phyloP scores from a whole-genome alignment of 2,888 invertebrate genomes.

The Syrista parreyssii region DNA sequence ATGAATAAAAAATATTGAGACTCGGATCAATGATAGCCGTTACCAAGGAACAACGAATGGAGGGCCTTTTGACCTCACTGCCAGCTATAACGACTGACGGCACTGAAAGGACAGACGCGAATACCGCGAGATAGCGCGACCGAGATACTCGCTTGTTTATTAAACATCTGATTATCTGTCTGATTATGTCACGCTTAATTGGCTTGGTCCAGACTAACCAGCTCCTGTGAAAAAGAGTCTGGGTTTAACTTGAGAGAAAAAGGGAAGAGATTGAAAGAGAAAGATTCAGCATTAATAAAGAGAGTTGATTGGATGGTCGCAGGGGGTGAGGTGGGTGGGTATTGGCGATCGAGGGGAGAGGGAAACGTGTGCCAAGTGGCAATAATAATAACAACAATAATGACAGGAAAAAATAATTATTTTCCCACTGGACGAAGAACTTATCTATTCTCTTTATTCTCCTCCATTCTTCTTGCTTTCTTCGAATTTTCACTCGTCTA shows the following conservation, averaged over 20 bases:
- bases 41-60: background rate
- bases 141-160: background rate
- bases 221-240: background rate
- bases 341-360: background rate
- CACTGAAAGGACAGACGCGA: background rate
- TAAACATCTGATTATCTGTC: background rate
- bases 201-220: background rate
- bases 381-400: background rate
- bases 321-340: no score
- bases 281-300: background rate
- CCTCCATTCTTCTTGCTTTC: background rate
- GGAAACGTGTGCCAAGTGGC: background rate
- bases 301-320: background rate
- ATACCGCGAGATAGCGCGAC: background rate
- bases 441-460: background rate
- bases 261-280: background rate
- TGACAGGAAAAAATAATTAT: background rate
- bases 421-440: no score
- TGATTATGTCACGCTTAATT: background rate
- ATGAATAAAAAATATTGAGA: background rate
- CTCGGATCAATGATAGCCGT: background rate
- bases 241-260: background rate
- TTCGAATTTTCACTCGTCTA: background rate
- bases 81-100: background rate
- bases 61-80: background rate